Evolutionary conservation across 2,113 vertebrate genomes (phyloP).

Genomic region (Aleadryas rufinucha): DNA sequence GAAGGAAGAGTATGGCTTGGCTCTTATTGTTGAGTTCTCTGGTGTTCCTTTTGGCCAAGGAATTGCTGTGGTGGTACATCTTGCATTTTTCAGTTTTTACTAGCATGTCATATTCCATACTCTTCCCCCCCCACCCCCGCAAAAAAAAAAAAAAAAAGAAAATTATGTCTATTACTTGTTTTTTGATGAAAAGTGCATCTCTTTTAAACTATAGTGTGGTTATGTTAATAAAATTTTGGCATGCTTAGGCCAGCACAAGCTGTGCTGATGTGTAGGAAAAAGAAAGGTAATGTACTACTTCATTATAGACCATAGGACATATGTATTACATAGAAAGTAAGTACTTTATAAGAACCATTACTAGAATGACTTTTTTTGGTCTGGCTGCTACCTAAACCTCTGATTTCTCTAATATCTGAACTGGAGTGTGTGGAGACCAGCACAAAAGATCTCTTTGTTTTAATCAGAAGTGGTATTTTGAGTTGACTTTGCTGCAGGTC

Average conservation of each 20-base stretch:
- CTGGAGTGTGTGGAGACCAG: neutral
- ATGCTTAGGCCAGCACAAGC: neutral
- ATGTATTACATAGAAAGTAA: neutral
- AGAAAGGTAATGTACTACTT: neutral
- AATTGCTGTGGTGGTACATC: neutral
- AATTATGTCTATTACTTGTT: neutral
- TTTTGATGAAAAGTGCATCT: neutral
- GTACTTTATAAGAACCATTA: neutral
- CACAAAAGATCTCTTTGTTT: neutral
- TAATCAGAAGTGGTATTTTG: neutral
- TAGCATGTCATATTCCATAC: neutral
- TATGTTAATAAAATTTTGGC: neutral
- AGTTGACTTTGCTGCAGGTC: neutral
- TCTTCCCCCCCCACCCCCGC: accelerated
- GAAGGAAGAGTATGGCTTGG: neutral
- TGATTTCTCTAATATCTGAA: neutral
- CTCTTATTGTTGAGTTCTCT: accelerated
- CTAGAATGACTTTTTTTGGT: neutral
- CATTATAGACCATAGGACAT: neutral
- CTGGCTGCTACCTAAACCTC: neutral
- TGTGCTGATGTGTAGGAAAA: neutral
- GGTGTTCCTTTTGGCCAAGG: neutral
- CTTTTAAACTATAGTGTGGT: neutral
- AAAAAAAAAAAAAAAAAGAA: neutral
- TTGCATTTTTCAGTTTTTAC: neutral